Conservation (phyloP, 64 coral and sea anemone genomes). For the Montipora cactus region DNA sequence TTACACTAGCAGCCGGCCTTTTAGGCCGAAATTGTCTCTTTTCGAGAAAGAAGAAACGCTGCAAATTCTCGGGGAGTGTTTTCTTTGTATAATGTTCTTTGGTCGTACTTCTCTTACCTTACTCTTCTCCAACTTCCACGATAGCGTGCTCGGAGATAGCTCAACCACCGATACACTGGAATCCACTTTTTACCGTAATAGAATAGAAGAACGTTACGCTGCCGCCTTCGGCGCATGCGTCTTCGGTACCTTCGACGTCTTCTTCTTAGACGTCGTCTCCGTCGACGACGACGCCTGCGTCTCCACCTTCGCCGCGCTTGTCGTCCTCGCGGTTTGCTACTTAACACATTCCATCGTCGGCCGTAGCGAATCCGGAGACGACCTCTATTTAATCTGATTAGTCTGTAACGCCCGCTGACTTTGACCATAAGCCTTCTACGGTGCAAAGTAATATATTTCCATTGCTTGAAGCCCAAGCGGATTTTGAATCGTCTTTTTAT, state of each 20-base stretch:
- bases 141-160: background rate
- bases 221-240: background rate
- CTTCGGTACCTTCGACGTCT: constrained; percentile 35
- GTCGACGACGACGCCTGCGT: constrained; percentile 18
- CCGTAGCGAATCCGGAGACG: background rate
- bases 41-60: too few species aligned
- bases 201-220: constrained; percentile 18
- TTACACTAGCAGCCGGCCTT: too few species aligned
- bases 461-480: background rate
- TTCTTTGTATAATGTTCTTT: background rate
- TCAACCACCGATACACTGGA: background rate
- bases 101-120: background rate
- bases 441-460: background rate
- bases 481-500: constrained; percentile 18
- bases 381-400: background rate
- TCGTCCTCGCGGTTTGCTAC: constrained; percentile 1
- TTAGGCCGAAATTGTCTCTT: too few species aligned
- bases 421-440: constrained; percentile 10
- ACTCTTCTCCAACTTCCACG: background rate
- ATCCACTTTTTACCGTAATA: background rate
- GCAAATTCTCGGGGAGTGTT: too few species aligned
- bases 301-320: background rate
- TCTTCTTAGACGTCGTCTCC: constrained; percentile 19
- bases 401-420: background rate
- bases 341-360: background rate